Base-by-base conservation (phyloP, 2,888 invertebrate species). In the Terebella lapidaria region DNA sequence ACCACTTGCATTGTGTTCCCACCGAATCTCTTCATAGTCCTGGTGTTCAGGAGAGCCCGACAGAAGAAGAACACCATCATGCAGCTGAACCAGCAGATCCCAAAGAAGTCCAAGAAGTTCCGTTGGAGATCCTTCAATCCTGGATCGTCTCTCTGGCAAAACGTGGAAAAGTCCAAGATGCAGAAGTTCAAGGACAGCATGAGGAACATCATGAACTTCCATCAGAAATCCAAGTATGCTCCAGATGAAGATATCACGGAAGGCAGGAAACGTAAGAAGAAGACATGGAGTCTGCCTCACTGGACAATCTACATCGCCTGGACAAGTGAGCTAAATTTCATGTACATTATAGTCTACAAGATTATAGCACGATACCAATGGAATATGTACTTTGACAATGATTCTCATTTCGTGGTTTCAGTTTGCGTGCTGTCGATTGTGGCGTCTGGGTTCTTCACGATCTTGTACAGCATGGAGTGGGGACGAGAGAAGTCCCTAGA, bases 401-500 rank as follows among this genome's bases (percentile, higher is more conserved):
- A n/a, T n/a, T n/a, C n/a, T n/a, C n/a, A n/a, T n/a, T n/a, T n/a
- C n/a, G n/a, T n/a, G 5, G 10, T 49, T 49, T 5, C 22, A 49
- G 49, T 49, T 49, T 49, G 49, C 22, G 22, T 49, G 5, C 22
- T 49, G 49, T 5, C 18, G 5, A 70, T 80, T 46, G 64, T 73
- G 15, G 66, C 70, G 0, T 74, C 78, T 1, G 79, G 74, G 2
- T 80, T 80, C 68, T 80, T 80, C 69, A 78, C 79, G 10, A 76
- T 79, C 42, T 70, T 79, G 28, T 80, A 79, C 72, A 77, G 77
- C 61, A 76, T 80, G 77, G 72, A 80, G 63, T 80, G 80, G 80
- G 80, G 80, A 10, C 68, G 68, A 46, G 72, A 75, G 57, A 78
- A 79, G 61, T 72, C 80, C 1, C 72, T 77, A 54, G 75, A 79